Conservation (phyloP, 2,797 vertebrate genomes). For the Amblyopsis hoosieri region DNA sequence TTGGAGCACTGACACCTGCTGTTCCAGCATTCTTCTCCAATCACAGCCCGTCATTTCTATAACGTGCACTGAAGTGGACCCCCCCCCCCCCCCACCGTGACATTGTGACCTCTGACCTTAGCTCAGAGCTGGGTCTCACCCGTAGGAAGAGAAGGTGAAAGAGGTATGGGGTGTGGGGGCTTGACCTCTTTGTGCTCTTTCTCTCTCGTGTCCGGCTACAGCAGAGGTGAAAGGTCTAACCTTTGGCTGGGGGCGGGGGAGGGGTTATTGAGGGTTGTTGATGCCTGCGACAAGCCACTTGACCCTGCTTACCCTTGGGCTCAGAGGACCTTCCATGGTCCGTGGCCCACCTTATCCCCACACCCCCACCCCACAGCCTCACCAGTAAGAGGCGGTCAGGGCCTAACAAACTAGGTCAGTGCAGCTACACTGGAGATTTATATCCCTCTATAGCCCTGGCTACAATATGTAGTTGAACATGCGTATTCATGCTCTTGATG, state of each 20-base stretch:
- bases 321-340: constrained; percentile 46
- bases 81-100: constrained; percentile 18
- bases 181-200: constrained; percentile 2
- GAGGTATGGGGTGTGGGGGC: neutral
- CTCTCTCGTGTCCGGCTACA: constrained; percentile 46
- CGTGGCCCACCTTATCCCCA: constrained; percentile 39
- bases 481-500: constrained; percentile 36
- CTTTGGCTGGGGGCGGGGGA: constrained; percentile 32
- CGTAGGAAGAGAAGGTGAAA: neutral
- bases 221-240: constrained; percentile 71
- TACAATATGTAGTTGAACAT: constrained; percentile 34
- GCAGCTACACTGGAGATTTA: constrained; percentile 69
- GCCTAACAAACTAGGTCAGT: constrained; percentile 76
- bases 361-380: neutral
- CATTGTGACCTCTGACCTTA: constrained; percentile 62
- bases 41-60: constrained; percentile 27
- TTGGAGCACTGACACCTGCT: constrained; percentile 38
- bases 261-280: constrained; percentile 63
- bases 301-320: constrained; percentile 70
- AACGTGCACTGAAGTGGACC: constrained; percentile 36
- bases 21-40: constrained; percentile 29
- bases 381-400: constrained; percentile 55
- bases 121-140: constrained; percentile 33
- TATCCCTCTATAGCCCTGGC: constrained; percentile 63
- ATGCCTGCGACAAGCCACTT: constrained; percentile 77